Conservation (phyloP, 2,797 vertebrate genomes). For the Linurgus olivaceus region DNA sequence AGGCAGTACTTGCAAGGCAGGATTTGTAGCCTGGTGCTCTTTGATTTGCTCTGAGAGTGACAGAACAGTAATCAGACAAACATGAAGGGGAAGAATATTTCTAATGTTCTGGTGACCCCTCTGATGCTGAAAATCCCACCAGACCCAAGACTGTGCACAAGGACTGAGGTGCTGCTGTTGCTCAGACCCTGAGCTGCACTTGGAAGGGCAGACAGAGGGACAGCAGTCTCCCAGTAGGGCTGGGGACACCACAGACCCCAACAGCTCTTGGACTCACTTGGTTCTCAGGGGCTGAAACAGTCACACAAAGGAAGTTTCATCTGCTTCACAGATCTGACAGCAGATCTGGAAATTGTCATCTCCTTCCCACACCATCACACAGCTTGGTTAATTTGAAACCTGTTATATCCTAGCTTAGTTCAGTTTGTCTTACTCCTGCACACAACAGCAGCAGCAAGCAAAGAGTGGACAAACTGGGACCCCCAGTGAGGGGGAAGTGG, state of each 20-base stretch:
- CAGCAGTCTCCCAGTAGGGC: background rate
- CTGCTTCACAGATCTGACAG: background rate
- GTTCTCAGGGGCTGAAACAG: background rate
- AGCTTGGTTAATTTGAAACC: background rate
- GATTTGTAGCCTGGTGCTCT: background rate
- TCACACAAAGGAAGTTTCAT: background rate
- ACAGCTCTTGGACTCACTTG: background rate
- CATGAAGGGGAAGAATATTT: background rate
- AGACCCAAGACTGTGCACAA: background rate
- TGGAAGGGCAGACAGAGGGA: background rate
- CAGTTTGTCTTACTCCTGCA: background rate
- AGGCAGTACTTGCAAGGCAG: slow-evolving; percentile 15
- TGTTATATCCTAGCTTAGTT: background rate
- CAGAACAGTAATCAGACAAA: background rate
- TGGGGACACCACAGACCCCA: background rate
- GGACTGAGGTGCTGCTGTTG: background rate
- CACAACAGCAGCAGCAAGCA: background rate
- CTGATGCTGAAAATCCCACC: background rate
- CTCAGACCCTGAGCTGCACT: background rate
- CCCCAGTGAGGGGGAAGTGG: background rate
- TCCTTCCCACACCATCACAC: background rate
- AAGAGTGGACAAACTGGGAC: background rate
- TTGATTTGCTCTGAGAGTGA: background rate
- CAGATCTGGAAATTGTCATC: background rate
- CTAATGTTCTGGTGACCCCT: background rate